Evolutionary conservation across 2,888 invertebrate genomes (phyloP), one percentile per base, ranked within the genome.

Genomic region (Synanthedon myopaeformis): DNA sequence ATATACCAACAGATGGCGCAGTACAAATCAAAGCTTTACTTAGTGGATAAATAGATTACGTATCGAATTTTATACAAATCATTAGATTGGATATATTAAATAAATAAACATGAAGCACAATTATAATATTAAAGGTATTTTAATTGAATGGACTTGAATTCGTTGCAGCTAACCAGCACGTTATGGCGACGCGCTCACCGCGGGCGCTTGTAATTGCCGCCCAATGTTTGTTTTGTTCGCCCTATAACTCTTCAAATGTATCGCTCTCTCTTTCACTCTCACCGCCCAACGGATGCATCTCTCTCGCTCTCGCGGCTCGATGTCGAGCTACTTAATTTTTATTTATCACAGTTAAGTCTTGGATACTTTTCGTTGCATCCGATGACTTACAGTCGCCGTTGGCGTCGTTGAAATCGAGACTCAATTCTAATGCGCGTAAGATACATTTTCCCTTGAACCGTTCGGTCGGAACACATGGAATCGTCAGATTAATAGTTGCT

Each of bases 131-230:
- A 35, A 35, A 35, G 35, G 35, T 35, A 35, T 35, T 35, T 35
- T 35, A 35, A 35, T 35, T 35, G 35, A 35, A 8, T 45, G 45
- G n/a, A 45, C 14, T 45, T 45, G 45, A 13, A 66, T 73, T 76
- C 75, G 73, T 56, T 69, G 60, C 58, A 67, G 61, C 60, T 52
- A 67, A 60, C 41, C 72, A 59, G 74, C 66, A 63, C 68, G 59
- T 59, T 51, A 49, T 64, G 72, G 72, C 72, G 69, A 68, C 71
- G 65, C 62, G 63, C 68, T 60, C 79, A 66, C 76, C 71, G 73
- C 79, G 64, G 74, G 78, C 75, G 75, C 74, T 69, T 75, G 79
- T 79, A 76, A 79, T 79, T 77, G 76, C 75, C 76, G 75, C 76
- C 74, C 76, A 73, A 66, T 79, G 76, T 79, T 80, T 79, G 76